phyloP scores from a whole-genome alignment of 2,797 vertebrate species.

The Apogon talboti region DNA sequence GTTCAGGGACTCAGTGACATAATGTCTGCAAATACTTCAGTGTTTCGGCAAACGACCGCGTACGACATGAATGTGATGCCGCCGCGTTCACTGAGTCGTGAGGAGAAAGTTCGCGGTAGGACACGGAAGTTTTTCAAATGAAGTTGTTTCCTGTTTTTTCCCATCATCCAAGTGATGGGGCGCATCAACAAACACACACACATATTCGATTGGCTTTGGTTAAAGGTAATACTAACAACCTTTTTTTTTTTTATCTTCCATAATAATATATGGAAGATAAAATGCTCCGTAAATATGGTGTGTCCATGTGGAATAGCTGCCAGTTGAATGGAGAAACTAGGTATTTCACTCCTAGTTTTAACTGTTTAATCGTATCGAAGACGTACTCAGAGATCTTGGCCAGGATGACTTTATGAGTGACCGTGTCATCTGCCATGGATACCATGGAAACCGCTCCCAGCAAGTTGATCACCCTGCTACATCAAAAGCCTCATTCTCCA shows the following conservation, averaged over 20 bases:
- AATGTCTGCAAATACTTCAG: slow-evolving; percentile 13
- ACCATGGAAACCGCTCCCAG: slow-evolving; percentile 54
- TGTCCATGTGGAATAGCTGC: too few species aligned
- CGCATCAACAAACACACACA: slow-evolving; percentile 1
- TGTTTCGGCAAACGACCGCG: not conserved
- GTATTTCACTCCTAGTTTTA: slow-evolving; percentile 8
- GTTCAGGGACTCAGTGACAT: slow-evolving; percentile 1
- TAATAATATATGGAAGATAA: too few species aligned
- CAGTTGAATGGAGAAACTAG: too few species aligned
- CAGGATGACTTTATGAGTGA: slow-evolving; percentile 15
- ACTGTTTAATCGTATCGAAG: not conserved
- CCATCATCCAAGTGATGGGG: slow-evolving; percentile 12
- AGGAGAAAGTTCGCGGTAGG: slow-evolving; percentile 17
- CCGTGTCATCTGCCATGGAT: slow-evolving; percentile 40
- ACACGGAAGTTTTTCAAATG: slow-evolving; percentile 21
- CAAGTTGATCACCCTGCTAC: slow-evolving; percentile 7
- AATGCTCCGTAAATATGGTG: too few species aligned
- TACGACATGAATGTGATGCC: not conserved
- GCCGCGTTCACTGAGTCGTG: not conserved
- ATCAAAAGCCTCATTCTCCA: slow-evolving; percentile 9
- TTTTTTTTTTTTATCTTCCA: too few species aligned
- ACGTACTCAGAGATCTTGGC: not conserved
- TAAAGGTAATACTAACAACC: slow-evolving; percentile 2
- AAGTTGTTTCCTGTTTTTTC: slow-evolving; percentile 2
- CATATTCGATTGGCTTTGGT: not conserved